Percentiles rank a stretch among this genome's conserved stretches.
phyloP scores from a whole-genome alignment of 2,888 invertebrate genomes.

The Hesperia comma region DNA sequence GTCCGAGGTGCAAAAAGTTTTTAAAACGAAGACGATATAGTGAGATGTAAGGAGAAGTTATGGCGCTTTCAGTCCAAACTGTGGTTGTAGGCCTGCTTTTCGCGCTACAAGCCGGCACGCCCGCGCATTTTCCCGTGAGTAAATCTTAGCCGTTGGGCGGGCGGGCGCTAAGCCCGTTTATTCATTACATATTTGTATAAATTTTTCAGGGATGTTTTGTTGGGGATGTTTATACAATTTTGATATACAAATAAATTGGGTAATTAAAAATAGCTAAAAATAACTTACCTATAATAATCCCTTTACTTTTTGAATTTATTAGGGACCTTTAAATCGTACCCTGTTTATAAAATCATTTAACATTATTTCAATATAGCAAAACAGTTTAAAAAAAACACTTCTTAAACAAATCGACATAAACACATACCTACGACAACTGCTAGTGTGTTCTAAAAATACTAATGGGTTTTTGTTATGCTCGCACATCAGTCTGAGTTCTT shows the following conservation, averaged over 20 bases:
- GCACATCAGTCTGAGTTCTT: no score
- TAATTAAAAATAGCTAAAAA: no score
- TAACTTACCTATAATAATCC: no score
- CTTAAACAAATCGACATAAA: no score
- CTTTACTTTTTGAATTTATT: neutral
- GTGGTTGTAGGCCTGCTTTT: conserved; percentile 67
- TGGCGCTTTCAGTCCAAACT: conserved; percentile 63
- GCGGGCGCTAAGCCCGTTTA: conserved; percentile 54
- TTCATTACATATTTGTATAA: conserved; percentile 4
- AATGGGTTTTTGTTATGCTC: no score
- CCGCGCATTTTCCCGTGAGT: conserved; percentile 82
- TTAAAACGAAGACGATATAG: conserved; percentile 54
- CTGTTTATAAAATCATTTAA: no score
- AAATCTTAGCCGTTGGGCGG: conserved; percentile 63
- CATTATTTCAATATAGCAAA: no score
- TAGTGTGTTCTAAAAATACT: no score
- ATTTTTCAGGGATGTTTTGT: neutral
- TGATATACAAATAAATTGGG: no score
- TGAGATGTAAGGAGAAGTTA: conserved; percentile 67
- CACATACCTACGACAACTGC: no score
- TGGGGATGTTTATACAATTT: neutral
- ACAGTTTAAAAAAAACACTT: no score
- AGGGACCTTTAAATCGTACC: no score
- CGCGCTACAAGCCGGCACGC: conserved; percentile 72
- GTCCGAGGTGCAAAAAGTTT: conserved; percentile 50